These are phyloP conservation scores for Telmatherina bonti DNA, from an alignment of 2,797 vertebrate species.

Conservation along the genomic window DNA sequence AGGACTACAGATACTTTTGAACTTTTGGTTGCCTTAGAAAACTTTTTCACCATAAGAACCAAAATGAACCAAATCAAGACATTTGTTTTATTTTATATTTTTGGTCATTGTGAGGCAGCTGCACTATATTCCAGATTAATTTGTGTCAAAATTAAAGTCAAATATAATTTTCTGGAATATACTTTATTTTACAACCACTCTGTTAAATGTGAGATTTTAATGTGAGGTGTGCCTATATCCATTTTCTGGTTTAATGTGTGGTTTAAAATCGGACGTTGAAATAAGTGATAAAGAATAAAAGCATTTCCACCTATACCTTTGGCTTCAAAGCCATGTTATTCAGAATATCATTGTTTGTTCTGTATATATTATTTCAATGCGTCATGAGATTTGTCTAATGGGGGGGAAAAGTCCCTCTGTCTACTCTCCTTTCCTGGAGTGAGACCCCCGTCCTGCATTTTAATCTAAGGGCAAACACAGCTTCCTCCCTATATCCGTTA, in stretches of 20 bases:
- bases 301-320: background rate
- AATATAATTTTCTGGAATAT: background rate
- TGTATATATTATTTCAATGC: constrained; percentile 14
- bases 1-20: too few relatives aligned
- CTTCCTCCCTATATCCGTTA: constrained; percentile 77
- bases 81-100: too few relatives aligned
- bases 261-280: background rate
- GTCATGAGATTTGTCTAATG: constrained; percentile 51
- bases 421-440: constrained; percentile 72
- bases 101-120: too few relatives aligned
- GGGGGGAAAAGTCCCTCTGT: constrained; percentile 55
- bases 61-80: too few relatives aligned
- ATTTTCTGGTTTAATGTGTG: background rate
- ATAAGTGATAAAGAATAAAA: background rate
- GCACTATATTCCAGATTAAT: too few relatives aligned
- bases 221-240: background rate
- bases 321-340: background rate
- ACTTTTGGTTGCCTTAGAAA: too few relatives aligned
- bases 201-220: background rate
- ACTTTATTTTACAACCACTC: background rate
- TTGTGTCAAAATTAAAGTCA: too few relatives aligned
- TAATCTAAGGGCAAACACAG: constrained; percentile 82
- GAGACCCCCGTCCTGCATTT: constrained; percentile 72
- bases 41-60: too few relatives aligned
- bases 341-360: background rate